A percentile compares a stretch with the other conserved stretches of the same genome.
Conservation (phyloP, 2,888 invertebrate species). For the Idaea dimidiata region DNA sequence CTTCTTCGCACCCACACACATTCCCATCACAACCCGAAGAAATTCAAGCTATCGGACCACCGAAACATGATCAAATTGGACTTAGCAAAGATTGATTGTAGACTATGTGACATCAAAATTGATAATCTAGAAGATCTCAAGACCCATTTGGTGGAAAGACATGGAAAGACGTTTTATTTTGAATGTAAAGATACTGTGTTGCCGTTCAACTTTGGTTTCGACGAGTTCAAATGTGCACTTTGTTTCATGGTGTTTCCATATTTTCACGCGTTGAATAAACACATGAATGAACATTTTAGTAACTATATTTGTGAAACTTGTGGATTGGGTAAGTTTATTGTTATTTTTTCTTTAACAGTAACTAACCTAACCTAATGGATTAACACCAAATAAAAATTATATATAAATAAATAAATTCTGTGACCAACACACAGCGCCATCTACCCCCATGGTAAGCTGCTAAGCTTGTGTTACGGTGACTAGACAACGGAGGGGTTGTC, state of each 20-base stretch:
- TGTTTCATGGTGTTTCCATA: slow-evolving; percentile 56
- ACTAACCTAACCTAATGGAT: too few species aligned
- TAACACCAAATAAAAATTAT: too few species aligned
- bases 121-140: slow-evolving; percentile 56
- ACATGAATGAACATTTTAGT: slow-evolving; percentile 70
- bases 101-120: slow-evolving; percentile 52
- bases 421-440: too few species aligned
- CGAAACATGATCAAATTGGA: slow-evolving; percentile 71
- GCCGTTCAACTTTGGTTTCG: slow-evolving; percentile 54
- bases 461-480: too few species aligned
- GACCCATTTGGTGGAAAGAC: slow-evolving; percentile 47
- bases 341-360: background rate
- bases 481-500: too few species aligned
- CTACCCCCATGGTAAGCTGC: too few species aligned
- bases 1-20: slow-evolving; percentile 48
- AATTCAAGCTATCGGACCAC: slow-evolving; percentile 45
- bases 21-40: slow-evolving; percentile 48
- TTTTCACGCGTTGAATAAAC: slow-evolving; percentile 69
- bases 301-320: slow-evolving; percentile 71
- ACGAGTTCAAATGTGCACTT: slow-evolving; percentile 56
- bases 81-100: slow-evolving; percentile 61
- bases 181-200: slow-evolving; percentile 56
- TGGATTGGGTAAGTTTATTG: slow-evolving; percentile 49
- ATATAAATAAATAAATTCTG: too few species aligned
- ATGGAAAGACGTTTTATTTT: slow-evolving; percentile 61